phyloP scores from a whole-genome alignment of 2,113 vertebrate species.

The Montifringilla adamsi region DNA sequence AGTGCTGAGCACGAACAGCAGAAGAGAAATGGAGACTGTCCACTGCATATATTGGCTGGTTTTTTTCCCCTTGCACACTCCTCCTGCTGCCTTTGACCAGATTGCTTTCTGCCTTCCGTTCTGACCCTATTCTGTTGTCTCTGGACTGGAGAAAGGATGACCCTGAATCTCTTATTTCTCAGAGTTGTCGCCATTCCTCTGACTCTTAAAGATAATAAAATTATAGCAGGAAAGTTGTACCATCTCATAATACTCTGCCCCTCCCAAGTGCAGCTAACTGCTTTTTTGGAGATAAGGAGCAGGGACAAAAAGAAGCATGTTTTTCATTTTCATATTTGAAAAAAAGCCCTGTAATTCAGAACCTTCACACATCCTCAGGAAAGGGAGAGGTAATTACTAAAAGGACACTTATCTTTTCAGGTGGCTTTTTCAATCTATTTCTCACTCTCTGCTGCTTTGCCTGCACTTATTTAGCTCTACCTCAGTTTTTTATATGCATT shows the following conservation, averaged over 20 bases:
- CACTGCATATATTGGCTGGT: not conserved
- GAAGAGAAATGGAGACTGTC: not conserved
- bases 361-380: not conserved
- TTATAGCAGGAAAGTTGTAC: not conserved
- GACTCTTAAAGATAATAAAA: not conserved
- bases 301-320: not conserved
- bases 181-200: not conserved
- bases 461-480: not conserved
- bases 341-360: not conserved
- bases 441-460: not conserved
- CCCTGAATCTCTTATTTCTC: not conserved
- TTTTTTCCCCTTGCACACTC: not conserved
- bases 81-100: not conserved
- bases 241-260: not conserved
- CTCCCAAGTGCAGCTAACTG: not conserved
- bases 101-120: not conserved
- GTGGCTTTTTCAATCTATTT: constrained; percentile 12
- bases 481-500: not conserved
- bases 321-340: constrained; percentile 14
- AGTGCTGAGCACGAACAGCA: not conserved
- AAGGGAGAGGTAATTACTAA: constrained; percentile 13
- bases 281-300: not conserved
- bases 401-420: constrained; percentile 27
- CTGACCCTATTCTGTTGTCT: not conserved
- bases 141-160: not conserved